Percentiles rank a stretch among this genome's conserved stretches.
Conservation (phyloP, 2,888 invertebrate species). For the Cephalotes varians region DNA sequence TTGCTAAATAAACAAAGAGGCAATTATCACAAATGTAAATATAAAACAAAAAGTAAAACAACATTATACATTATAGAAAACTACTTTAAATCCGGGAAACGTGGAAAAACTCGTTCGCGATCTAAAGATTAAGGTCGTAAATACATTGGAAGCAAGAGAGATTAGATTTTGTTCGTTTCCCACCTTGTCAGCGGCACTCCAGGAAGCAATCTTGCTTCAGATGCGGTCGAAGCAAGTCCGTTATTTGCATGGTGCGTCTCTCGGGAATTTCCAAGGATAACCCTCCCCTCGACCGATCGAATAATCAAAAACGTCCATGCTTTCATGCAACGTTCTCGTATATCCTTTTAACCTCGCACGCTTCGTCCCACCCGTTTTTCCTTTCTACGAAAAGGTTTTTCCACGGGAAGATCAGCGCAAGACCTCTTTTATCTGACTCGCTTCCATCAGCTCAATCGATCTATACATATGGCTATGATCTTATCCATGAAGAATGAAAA, state of each 20-base stretch:
- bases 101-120: background rate
- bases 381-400: constrained; percentile 43
- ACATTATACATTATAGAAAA: background rate
- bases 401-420: constrained; percentile 34
- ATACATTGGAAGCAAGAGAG: constrained; percentile 17
- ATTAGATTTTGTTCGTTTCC: constrained; percentile 31
- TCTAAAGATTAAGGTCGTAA: constrained; percentile 23
- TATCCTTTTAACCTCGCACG: constrained; percentile 33
- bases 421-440: constrained; percentile 50
- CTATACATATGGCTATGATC: constrained; percentile 14
- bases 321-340: constrained; percentile 46
- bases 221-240: constrained; percentile 63
- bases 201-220: constrained; percentile 67
- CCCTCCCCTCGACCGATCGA: constrained; percentile 59
- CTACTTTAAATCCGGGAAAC: background rate
- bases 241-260: constrained; percentile 73
- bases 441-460: constrained; percentile 50
- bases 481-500: constrained; percentile 40
- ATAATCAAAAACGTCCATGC: constrained; percentile 73
- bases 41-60: constrained; percentile 6
- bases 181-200: background rate
- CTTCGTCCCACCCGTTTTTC: constrained; percentile 2
- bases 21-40: background rate
- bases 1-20: background rate
- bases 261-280: constrained; percentile 63